phyloP scores from a whole-genome alignment of 2,888 invertebrate species.

The Pandemis corylana region DNA sequence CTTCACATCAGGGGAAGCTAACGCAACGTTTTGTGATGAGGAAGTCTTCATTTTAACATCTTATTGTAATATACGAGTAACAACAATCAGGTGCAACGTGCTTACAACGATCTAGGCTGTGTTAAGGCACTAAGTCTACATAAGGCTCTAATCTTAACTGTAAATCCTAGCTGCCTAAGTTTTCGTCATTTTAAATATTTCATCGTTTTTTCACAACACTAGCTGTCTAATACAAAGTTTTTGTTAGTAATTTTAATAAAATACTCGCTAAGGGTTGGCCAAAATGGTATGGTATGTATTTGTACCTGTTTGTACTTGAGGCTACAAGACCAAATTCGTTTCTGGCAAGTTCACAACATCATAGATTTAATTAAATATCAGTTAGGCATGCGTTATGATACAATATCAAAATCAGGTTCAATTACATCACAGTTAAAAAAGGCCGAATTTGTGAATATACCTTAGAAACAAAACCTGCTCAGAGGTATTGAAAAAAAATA shows the following conservation, averaged over 20 bases:
- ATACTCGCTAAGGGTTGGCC: slow-evolving; percentile 12
- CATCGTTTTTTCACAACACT: slow-evolving; percentile 49
- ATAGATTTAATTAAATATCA: slow-evolving; percentile 12
- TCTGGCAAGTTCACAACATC: slow-evolving; percentile 26
- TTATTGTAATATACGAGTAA: slow-evolving; percentile 41
- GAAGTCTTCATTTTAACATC: slow-evolving; percentile 41
- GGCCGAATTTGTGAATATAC: slow-evolving; percentile 41
- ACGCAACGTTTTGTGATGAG: slow-evolving; percentile 66
- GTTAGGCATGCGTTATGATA: slow-evolving; percentile 17
- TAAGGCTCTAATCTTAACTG: slow-evolving; percentile 56
- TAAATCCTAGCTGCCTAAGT: slow-evolving; percentile 38
- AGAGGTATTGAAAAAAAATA: slow-evolving; percentile 7
- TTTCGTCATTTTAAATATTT: slow-evolving; percentile 41
- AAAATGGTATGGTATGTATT: slow-evolving; percentile 13
- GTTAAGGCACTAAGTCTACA: slow-evolving; percentile 72
- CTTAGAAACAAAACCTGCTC: slow-evolving; percentile 26
- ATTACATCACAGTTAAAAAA: slow-evolving; percentile 45
- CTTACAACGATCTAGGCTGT: slow-evolving; percentile 55
- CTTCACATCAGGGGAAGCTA: slow-evolving; percentile 23
- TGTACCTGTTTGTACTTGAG: slow-evolving; percentile 18
- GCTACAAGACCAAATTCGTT: slow-evolving; percentile 5
- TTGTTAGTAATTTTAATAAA: slow-evolving; percentile 33
- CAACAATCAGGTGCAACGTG: slow-evolving; percentile 53
- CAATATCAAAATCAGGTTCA: slow-evolving; percentile 44
- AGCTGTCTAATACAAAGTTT: slow-evolving; percentile 54